Base-by-base conservation (phyloP, 2,113 vertebrate species). In the Nettapus auritus region DNA sequence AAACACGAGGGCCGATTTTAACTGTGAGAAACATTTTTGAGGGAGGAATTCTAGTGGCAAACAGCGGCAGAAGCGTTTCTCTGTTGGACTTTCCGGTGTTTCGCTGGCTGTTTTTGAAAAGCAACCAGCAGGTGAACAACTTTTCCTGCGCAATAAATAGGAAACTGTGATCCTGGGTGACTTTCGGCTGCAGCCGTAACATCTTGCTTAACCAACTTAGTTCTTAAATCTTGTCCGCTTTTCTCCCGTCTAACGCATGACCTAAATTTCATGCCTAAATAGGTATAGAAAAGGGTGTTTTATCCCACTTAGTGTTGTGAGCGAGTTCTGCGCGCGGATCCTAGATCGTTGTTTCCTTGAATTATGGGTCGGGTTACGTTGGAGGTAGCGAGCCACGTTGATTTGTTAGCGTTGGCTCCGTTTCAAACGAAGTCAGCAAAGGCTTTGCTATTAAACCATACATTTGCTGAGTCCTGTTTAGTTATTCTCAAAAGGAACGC, bases 391-490 rank as follows among this genome's bases (percentile, higher is more conserved):
- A 84, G 42, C 44, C 97, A 2, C 94, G 96, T 44, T 97, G 95
- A 95, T 96, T 98, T 98, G 98, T 98, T 98, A 97, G 94, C 95
- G 57, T 98, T 99, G 98, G 98, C 98, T 98, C 75, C 82, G 60
- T 94, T 97, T 98, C 96, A 97, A 94, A 96, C 97, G 94, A 97
- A 98, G 98, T 99, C 98, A 99, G 99, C 98, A 98, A 98, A 98
- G 96, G 98, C 98, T 95, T 97, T 42, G 40, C 82, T 96, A 76
- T 97, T 97, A 94, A 97, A 96, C 95, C 93, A 46, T 44, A 88
- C 80, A 91, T 76, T 97, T 97, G 97, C 90, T 96, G 88, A 73
- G 62, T 94, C 92, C 94, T 96, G 88, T 81, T 93, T 93, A 82
- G 89, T 94, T 95, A 67, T 94, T 95, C 89, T 95, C 76, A 93